Base-by-base conservation (phyloP, 2,888 invertebrate species). In the Amaurobius ferox region DNA sequence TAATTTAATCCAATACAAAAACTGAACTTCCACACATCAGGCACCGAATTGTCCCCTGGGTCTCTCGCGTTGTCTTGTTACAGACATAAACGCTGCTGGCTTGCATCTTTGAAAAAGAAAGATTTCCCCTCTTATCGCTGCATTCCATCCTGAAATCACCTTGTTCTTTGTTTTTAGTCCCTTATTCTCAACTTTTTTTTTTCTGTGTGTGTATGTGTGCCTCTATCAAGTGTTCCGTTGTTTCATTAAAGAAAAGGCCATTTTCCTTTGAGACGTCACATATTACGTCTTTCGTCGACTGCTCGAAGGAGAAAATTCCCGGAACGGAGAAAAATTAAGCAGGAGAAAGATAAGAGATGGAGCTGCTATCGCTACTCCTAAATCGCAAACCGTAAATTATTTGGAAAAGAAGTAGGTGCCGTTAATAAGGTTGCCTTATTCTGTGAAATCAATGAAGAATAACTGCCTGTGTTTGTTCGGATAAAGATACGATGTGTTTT, bases 191-290 rank as follows among this genome's bases (percentile, higher is more conserved):
- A 35, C 5, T 35, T 7, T 35, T 35, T 35, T 35, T 35, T 9
- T 55, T 23, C 55, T 5, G 35, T 55, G 6, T 5, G 5, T 19
- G 13, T 11, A 16, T 5, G 3, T 44, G 2, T 11, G n/a, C 44
- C 44, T 44, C 44, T 44, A 44, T 44, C 44, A 44, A 44, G 55
- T 55, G 23, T n/a, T 55, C 55, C 55, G 23, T 55, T 55, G 23
- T 55, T 55, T 55, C 55, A 55, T 55, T 55, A 55, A 55, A 23
- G 16, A n/a, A 23, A 55, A 35, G 19, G 55, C 23, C 23, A 55
- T 55, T 55, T 55, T 23, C 55, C 23, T 55, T 23, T 23, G 55
- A n/a, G 55, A 55, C 23, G 55, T 23, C 23, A 55, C 19, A 55
- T 55, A 23, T 55, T 55, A 55, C 19, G 55, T 23, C 23, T 55